Percentiles rank a stretch among this genome's conserved stretches.
phyloP scores from a whole-genome alignment of 35 echinoderm and acorn worm genomes.

The Stichopus chloronotus region DNA sequence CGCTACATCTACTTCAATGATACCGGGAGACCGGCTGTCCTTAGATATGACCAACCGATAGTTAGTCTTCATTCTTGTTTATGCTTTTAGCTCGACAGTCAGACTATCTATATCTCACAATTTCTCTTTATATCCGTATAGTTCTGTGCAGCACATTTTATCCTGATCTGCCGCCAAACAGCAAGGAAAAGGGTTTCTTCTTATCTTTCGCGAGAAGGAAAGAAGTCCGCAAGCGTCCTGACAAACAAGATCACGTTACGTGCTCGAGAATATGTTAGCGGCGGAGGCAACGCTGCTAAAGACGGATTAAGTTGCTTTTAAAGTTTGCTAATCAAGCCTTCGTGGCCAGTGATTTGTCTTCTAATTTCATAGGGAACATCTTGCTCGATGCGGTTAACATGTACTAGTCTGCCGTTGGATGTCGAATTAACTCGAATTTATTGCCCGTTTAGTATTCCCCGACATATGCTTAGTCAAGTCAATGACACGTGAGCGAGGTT shows the following conservation, averaged over 20 bases:
- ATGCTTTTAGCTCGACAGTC: no score
- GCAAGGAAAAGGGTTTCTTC: not conserved
- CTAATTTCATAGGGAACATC: slow-evolving; percentile 22
- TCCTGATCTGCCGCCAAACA: no score
- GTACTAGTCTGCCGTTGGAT: not conserved
- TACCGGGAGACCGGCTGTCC: no score
- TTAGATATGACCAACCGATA: no score
- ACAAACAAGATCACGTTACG: slow-evolving; percentile 34
- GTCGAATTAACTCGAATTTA: slow-evolving; percentile 32
- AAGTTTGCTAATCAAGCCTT: slow-evolving; percentile 20
- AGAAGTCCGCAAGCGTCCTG: not conserved
- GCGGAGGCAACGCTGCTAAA: not conserved
- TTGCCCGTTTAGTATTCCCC: not conserved
- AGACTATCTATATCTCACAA: no score
- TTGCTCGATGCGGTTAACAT: not conserved
- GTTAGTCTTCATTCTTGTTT: no score
- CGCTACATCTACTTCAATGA: no score
- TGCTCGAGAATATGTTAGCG: slow-evolving; percentile 37
- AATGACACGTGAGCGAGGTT: not conserved
- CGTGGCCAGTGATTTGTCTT: not conserved
- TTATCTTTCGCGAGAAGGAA: not conserved
- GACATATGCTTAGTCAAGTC: not conserved
- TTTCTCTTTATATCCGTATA: no score
- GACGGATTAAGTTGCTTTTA: slow-evolving; percentile 31
- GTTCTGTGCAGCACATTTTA: no score